Evolutionary conservation across 1,140 invertebrate species (phyloP), one percentile per base, ranked within the genome.

Genomic region (Musca vetustissima): DNA sequence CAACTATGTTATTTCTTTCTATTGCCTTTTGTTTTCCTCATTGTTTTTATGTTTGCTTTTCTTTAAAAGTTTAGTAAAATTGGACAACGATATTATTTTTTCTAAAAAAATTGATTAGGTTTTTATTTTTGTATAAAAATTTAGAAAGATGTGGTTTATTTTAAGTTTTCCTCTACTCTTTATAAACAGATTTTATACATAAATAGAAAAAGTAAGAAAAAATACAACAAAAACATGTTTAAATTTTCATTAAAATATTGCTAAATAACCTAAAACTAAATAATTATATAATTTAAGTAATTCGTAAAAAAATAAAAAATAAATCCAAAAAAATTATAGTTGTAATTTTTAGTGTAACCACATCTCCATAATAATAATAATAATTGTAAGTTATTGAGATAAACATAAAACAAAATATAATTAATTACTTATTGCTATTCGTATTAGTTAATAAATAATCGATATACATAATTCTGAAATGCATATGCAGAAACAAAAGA

Each of bases 391-490:
- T 43, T 6, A 43, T 43, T 13, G 36, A 43, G 2, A 43, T 36
- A 19, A 19, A 32, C 2, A 32, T 8, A 32, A 61, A 13, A 17
- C 1, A 57, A 25, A 25, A 32, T 24, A 6, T 55, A 55, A 55
- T 57, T 32, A 55, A 55, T 55, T 55, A 59, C 32, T 36, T 36
- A 43, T 61, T 43, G 57, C 57, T 61, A 61, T 32, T 61, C 57
- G 57, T 61, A 61, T 61, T 61, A 61, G 57, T 61, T 36, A 61
- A 43, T 61, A 28, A 61, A 61, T 61, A 61, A 21, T 36, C 57
- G 28, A 61, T 61, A 61, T 61, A 61, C 6, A 36, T 36, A 61
- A n/a, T 61, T 61, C 57, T 61, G 57, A 61, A 36, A 9, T 36
- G 15, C 57, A 32, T 36, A 61, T 36, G 28, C 57, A 36, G 57